Evolutionary conservation across 2,888 invertebrate genomes (phyloP), one percentile per base, ranked within the genome.

Genomic region (Biston stratarius): DNA sequence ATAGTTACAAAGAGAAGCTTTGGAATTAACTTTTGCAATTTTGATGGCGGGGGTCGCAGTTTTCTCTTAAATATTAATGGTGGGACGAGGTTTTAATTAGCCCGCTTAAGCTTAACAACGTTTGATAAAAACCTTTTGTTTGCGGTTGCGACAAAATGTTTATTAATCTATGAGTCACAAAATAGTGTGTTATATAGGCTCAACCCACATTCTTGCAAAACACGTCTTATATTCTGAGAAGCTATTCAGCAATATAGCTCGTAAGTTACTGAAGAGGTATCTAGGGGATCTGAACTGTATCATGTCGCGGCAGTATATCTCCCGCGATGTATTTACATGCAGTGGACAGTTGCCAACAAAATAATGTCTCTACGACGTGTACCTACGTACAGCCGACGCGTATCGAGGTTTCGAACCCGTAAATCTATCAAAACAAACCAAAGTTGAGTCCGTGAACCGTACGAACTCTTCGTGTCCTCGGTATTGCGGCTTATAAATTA

Each of bases 401-500:
- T 77, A 83, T 79, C 79, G 80, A 78, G 74, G 80, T 77, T 79
- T 81, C 72, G 77, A 73, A 71, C 79, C 81, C 82, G 75, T 85
- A 84, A 85, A 87, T 83, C 82, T 79, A 83, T 84, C 81, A 77
- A 72, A 78, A 80, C 74, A 74, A 80, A 80, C 80, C 78, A 82
- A 78, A 71, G 74, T 73, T 59, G 74, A 79, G 83, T 83, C 83
- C 81, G 74, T 83, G 85, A 85, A 84, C 83, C 75, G 73, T 74
- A 78, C 76, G 77, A 77, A 77, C 77, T 74, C 67, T 78, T 69
- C 77, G 76, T 76, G 81, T 78, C 79, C 80, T 81, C 80, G 82
- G 81, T 83, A 84, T 82, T 85, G 83, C 79, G 82, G 84, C 83
- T 85, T 85, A 84, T 82, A 86, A 88, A 87, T 88, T 86, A 86